Evolutionary conservation across 2,888 invertebrate genomes (phyloP).

Genomic region (Sussaba pulchella): DNA sequence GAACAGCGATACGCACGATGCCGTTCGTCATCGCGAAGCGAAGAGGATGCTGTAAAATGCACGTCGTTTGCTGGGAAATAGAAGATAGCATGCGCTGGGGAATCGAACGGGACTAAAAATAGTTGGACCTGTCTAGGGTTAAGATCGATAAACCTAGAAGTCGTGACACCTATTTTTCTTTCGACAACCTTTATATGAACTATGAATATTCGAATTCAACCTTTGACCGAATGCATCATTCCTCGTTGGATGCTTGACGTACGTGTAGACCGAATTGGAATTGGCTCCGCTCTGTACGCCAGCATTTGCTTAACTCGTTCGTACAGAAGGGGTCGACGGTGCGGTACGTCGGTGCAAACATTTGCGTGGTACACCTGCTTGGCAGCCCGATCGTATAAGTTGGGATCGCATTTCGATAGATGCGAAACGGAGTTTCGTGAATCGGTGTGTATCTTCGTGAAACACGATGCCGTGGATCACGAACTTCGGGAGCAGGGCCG

Average conservation of each 20-base stretch:
- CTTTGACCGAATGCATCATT: conserved; percentile 5
- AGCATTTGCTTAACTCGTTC: conserved; percentile 21
- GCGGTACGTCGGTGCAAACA: conserved; percentile 52
- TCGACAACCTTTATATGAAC: too few relatives aligned
- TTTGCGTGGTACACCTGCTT: conserved; percentile 51
- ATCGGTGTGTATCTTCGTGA: conserved; percentile 27
- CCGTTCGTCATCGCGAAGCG: too few relatives aligned
- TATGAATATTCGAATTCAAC: not conserved
- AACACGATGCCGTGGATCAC: not conserved
- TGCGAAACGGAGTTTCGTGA: conserved; percentile 12
- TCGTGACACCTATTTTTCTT: not conserved
- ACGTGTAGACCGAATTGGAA: not conserved
- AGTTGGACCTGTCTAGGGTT: too few relatives aligned
- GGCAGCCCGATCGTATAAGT: conserved; percentile 48
- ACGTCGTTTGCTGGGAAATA: too few relatives aligned
- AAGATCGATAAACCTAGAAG: not conserved
- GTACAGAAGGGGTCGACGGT: conserved; percentile 1
- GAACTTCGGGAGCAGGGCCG: conserved; percentile 5
- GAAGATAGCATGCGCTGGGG: too few relatives aligned
- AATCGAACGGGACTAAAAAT: too few relatives aligned
- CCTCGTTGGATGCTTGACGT: conserved; percentile 1
- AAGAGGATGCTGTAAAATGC: too few relatives aligned
- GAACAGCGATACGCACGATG: too few relatives aligned
- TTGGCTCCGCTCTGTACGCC: conserved; percentile 12
- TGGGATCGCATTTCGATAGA: conserved; percentile 51